Base-by-base conservation (phyloP, 2,797 vertebrate species). In the Anabacerthia variegaticeps region DNA sequence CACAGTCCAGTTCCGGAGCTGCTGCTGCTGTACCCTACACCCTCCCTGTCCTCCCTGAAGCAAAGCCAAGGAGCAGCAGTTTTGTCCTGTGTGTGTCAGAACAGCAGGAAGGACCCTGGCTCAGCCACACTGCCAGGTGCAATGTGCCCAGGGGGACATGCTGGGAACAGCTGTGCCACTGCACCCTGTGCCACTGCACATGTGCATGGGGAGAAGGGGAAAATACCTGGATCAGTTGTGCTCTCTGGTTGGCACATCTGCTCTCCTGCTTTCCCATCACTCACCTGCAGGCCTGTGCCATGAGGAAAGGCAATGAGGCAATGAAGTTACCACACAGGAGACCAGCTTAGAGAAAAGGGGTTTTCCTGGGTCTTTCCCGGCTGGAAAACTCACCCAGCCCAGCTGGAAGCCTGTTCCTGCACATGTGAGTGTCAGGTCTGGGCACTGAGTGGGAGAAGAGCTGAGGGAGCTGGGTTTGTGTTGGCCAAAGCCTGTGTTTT, bases 181-280 rank as follows among this genome's bases (percentile, higher is more conserved):
- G 46, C 46, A 12, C 12, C 23, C 59, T 37, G 52, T 66, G 69
- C 32, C 32, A 1, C 17, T 30, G 48, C 48, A 10, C 7, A 37
- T 10, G 21, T 19, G 73, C 18, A 17, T 32, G 17, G 43, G 7
- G 58, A 6, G 49, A 28, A 20, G 28, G 26, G 30, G 6, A 19
- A 73, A 74, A 16, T 1, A n/a, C 63, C 83, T 16, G 4, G 0
- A 3, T n/a, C 30, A 3, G 6, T 2, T 1, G 0, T 26, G 30
- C 49, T 54, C 27, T 15, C 9, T 6, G 21, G 2, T 10, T 44
- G 51, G 62, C 56, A 32, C 9, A 0, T 13, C n/a, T 20, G 4
- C 65, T 48, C 48, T 54, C 10, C 61, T 62, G 51, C 78, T 28
- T 30, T 66, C 56, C 55, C 73, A 27, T 18, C 52, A 4, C 9